Conservation (phyloP, 35 echinoderm and acorn worm species). For the Ptychodera flava region DNA sequence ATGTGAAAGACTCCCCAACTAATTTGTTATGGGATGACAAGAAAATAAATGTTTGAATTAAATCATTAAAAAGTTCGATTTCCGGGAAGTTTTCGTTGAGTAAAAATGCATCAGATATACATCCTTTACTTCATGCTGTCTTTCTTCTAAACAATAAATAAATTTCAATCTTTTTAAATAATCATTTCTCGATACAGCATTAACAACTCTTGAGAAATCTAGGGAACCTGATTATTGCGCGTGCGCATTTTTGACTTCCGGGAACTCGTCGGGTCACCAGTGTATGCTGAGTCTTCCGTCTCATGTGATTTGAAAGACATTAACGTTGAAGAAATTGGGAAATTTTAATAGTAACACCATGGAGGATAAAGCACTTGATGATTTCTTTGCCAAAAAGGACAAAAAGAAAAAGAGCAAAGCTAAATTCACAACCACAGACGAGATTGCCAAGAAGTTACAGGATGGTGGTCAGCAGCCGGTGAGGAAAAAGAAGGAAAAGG, state of each 20-base stretch:
- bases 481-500: neutral
- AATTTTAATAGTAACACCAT: neutral
- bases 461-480: neutral
- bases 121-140: too few species aligned
- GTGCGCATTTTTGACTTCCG: neutral
- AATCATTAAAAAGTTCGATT: too few species aligned
- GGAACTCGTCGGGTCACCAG: neutral
- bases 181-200: too few species aligned
- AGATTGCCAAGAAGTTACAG: neutral
- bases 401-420: neutral
- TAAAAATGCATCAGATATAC: too few species aligned
- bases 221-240: neutral
- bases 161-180: too few species aligned
- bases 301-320: neutral
- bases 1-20: too few species aligned
- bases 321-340: neutral
- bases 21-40: too few species aligned
- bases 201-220: too few species aligned
- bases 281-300: neutral
- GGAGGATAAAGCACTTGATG: neutral
- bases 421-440: neutral
- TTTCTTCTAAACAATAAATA: too few species aligned
- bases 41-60: too few species aligned
- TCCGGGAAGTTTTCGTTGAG: too few species aligned
- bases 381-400: neutral